phyloP scores from a whole-genome alignment of 1,140 invertebrate genomes.

The Anadara kagoshimensis region DNA sequence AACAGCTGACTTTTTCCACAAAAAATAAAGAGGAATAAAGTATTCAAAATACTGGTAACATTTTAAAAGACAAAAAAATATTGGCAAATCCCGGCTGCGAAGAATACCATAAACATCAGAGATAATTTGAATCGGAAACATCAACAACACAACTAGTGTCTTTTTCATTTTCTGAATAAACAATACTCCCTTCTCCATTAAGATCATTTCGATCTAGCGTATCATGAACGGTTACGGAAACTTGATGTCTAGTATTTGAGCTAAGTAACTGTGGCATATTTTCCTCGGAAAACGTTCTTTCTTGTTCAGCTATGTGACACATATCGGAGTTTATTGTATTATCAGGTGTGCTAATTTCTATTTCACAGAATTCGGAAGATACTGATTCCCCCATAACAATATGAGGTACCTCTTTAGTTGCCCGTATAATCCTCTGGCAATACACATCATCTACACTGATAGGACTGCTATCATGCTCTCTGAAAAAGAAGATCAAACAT shows the following conservation, averaged over 20 bases:
- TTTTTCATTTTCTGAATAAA: conserved; percentile 53
- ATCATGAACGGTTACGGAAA: conserved; percentile 13
- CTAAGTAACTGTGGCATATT: conserved; percentile 30
- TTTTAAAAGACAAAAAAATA: too few species aligned
- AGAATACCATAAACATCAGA: too few species aligned
- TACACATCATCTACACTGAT: conserved; percentile 54
- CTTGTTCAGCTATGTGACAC: conserved; percentile 57
- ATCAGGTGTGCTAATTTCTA: conserved; percentile 56
- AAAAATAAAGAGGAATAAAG: too few species aligned
- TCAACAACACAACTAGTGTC: conserved; percentile 57
- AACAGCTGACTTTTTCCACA: too few species aligned
- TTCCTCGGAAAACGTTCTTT: conserved; percentile 59
- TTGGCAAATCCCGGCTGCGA: too few species aligned
- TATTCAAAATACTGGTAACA: too few species aligned
- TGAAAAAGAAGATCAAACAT: conserved; percentile 24
- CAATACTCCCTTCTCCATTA: conserved; percentile 29
- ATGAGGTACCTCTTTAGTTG: conserved; percentile 59
- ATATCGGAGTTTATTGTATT: conserved; percentile 48
- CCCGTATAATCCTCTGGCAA: conserved; percentile 53
- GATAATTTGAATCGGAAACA: conserved; percentile 18
- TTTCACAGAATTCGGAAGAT: conserved; percentile 46
- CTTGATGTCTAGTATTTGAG: conserved; percentile 7
- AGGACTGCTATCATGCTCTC: conserved; percentile 59
- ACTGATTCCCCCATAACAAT: conserved; percentile 48
- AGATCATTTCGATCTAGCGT: not conserved